Conservation (phyloP, 2,113 vertebrate species). For the Triplophysa dalaica region DNA sequence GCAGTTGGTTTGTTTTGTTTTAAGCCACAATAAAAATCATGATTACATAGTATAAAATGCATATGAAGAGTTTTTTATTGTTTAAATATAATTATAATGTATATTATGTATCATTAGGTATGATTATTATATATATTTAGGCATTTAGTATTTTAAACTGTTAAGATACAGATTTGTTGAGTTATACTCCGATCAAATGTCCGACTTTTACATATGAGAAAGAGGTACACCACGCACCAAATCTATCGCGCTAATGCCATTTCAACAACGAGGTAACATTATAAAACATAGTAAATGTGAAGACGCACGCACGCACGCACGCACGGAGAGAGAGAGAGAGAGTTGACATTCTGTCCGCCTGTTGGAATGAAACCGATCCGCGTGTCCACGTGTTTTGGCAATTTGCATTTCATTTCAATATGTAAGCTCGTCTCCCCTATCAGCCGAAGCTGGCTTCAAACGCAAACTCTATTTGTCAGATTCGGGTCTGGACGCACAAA, state of each 20-base stretch:
- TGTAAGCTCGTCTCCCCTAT: conserved; percentile 72
- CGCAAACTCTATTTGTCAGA: conserved; percentile 63
- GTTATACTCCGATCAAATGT: neutral
- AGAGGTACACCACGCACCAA: neutral
- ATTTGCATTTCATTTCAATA: conserved; percentile 78
- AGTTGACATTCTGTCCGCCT: conserved; percentile 67
- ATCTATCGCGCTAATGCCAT: conserved; percentile 45
- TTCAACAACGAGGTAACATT: conserved; percentile 54
- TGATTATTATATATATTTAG: too few relatives aligned
- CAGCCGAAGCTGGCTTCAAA: conserved; percentile 47
- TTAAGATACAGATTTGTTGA: too few relatives aligned
- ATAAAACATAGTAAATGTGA: conserved; percentile 61
- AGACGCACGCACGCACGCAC: neutral
- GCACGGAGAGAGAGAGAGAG: too few relatives aligned
- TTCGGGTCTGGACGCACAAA: conserved; percentile 46
- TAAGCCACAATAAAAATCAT: too few relatives aligned
- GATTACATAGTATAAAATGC: too few relatives aligned
- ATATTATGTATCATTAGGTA: too few relatives aligned
- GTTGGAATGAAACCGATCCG: conserved; percentile 73
- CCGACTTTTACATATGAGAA: neutral
- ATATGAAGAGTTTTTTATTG: too few relatives aligned
- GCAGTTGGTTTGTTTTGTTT: too few relatives aligned
- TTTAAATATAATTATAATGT: too few relatives aligned
- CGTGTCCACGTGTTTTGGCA: conserved; percentile 78
- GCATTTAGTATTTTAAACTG: too few relatives aligned